Evolutionary conservation across 2,888 invertebrate species (phyloP), one percentile per base, ranked within the genome.

Genomic region (Coelinius sp.): DNA sequence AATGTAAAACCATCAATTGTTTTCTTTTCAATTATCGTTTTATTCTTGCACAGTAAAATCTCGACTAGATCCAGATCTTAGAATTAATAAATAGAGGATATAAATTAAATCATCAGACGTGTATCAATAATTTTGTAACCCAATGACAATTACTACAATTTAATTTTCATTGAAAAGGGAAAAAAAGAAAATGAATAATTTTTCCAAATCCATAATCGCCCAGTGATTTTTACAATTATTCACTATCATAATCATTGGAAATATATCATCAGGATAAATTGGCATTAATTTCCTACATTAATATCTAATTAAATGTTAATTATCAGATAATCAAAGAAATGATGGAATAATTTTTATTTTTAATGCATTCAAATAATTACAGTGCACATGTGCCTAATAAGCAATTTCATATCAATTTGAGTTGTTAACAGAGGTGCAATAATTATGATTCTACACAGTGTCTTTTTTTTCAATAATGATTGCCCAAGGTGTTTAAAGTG

Each of bases 41-140:
- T 27, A 49, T 38, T 67, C 35, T 24, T 53, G 35, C 35, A 22
- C 38, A 12, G 12, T 38, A 35, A 38, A 67, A 52, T 49, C 14
- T 38, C 67, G 67, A 38, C 53, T 67, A 41, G 67, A 56, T 53
- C 53, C 49, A 25, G 35, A 38, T 53, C 63, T 63, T 63, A 63
- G 20, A 63, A 63, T 63, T 63, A 63, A 63, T 22, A 41, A 41
- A 63, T 59, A 20, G 25, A 25, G 53, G 12, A 53, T 53, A 53
- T 53, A 53, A 53, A 53, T 53, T 53, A 24, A 53, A 25, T 53
- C 27, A 25, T 53, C 53, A 25, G 53, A 25, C n/a, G 59, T 59
- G 20, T 59, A 20, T 59, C 10, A 59, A 31, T n/a, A 59, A 59
- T 20, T 6, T 59, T 27, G 35, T 27, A 35, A 31, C 14, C 59